phyloP scores from a whole-genome alignment of 2,888 invertebrate species.

The Amphipyra berbera region DNA sequence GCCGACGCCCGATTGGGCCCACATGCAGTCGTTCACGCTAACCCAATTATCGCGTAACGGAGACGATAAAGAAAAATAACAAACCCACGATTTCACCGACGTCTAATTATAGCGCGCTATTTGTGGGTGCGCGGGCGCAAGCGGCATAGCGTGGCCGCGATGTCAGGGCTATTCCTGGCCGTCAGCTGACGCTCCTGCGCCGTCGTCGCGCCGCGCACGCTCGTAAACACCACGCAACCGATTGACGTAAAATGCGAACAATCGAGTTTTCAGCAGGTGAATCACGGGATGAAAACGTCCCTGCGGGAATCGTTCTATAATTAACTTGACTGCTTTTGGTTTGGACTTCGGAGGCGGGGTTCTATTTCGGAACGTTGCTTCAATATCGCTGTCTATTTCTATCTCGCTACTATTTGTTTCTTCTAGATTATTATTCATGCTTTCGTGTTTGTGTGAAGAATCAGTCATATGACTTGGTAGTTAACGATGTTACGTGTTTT shows the following conservation, averaged over 20 bases:
- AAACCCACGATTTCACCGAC: slow-evolving; percentile 90
- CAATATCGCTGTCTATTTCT: slow-evolving; percentile 84
- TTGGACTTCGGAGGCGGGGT: slow-evolving; percentile 87
- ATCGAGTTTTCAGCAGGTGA: slow-evolving; percentile 89
- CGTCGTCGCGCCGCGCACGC: slow-evolving; percentile 67
- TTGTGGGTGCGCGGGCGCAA: slow-evolving; percentile 88
- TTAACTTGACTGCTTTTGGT: slow-evolving; percentile 89
- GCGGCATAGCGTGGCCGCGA: slow-evolving; percentile 88
- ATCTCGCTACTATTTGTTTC: slow-evolving; percentile 77
- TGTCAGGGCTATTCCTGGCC: slow-evolving; percentile 89
- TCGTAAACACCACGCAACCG: slow-evolving; percentile 88
- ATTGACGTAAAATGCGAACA: slow-evolving; percentile 89
- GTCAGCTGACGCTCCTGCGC: slow-evolving; percentile 88
- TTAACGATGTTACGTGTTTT: slow-evolving; percentile 29
- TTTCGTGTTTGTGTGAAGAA: slow-evolving; percentile 61
- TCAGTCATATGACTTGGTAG: slow-evolving; percentile 56
- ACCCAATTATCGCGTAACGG: slow-evolving; percentile 90
- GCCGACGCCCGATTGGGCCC: slow-evolving; percentile 88
- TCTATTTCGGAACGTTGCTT: slow-evolving; percentile 85
- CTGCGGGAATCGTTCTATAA: slow-evolving; percentile 84
- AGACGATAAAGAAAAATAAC: slow-evolving; percentile 90
- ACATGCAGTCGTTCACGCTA: slow-evolving; percentile 86
- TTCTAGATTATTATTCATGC: slow-evolving; percentile 71
- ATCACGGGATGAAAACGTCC: slow-evolving; percentile 87
- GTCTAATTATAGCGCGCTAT: slow-evolving; percentile 89